Conservation (phyloP, 2,888 invertebrate species). For the Synergus gifuensis region DNA sequence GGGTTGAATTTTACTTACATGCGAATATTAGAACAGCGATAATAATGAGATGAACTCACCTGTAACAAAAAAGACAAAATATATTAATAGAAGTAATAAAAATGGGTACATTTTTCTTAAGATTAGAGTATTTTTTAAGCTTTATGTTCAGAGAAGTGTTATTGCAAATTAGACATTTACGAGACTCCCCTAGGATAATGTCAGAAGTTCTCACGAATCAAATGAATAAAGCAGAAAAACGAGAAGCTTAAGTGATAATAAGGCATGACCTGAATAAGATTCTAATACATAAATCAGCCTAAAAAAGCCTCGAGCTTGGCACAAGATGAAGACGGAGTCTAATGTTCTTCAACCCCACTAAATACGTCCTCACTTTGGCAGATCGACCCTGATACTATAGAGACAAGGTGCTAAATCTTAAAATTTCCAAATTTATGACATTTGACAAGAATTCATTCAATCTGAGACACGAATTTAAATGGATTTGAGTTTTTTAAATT, state of each 20-base stretch:
- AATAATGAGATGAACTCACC: background rate
- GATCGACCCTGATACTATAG: background rate
- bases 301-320: slow-evolving; percentile 11
- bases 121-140: background rate
- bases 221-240: slow-evolving; percentile 5
- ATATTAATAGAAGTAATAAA: background rate
- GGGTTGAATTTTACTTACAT: background rate
- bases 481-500: no score
- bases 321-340: background rate
- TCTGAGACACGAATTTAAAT: background rate
- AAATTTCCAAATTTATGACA: background rate
- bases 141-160: background rate
- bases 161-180: no score
- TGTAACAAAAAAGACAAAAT: background rate
- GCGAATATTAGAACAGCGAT: background rate
- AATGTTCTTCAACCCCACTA: slow-evolving; percentile 1
- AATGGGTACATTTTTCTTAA: background rate
- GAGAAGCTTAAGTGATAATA: slow-evolving; percentile 16
- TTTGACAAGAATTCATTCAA: background rate
- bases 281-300: slow-evolving; percentile 9
- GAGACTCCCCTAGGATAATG: background rate
- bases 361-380: slow-evolving; percentile 27
- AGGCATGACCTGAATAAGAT: slow-evolving; percentile 16
- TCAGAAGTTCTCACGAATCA: background rate
- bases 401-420: background rate